Evolutionary conservation across 2,113 vertebrate species (phyloP).

Genomic region (Tylochromis polylepis): DNA sequence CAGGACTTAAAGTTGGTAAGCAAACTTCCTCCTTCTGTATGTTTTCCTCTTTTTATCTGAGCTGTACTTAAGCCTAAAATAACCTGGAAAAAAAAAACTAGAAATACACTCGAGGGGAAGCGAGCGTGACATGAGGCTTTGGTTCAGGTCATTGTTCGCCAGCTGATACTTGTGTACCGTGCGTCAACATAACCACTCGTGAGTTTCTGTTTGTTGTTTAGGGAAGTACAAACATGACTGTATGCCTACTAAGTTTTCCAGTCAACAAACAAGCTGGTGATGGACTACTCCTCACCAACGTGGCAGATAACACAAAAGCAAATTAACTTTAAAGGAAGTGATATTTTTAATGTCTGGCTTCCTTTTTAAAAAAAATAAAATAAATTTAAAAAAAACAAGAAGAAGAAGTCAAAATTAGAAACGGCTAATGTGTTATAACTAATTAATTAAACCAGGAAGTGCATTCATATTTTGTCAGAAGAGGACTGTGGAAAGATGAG

Average conservation of each 20-base stretch:
- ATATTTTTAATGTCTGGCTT: neutral
- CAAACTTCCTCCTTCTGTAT: neutral
- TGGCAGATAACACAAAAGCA: neutral
- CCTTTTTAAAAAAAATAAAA: neutral
- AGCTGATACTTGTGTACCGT: neutral
- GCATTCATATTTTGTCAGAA: neutral
- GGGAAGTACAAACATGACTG: conserved; percentile 43
- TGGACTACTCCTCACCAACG: neutral
- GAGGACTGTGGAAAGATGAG: neutral
- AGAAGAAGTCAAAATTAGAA: neutral
- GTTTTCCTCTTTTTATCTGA: neutral
- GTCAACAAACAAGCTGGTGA: conserved; percentile 3
- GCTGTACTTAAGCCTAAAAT: neutral
- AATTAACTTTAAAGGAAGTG: neutral
- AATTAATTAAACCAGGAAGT: neutral
- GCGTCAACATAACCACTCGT: conserved; percentile 33
- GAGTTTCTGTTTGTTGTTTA: conserved; percentile 17
- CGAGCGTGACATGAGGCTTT: neutral
- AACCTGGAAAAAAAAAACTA: neutral
- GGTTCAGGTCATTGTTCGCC: neutral
- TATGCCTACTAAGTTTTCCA: conserved; percentile 42
- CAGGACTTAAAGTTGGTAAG: conserved; percentile 89
- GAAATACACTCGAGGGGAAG: neutral
- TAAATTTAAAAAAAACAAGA: neutral
- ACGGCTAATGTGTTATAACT: neutral